Evolutionary conservation across 2,888 invertebrate species (phyloP), one percentile per base, ranked within the genome.

Genomic region (Caenorhabditis panamensis): DNA sequence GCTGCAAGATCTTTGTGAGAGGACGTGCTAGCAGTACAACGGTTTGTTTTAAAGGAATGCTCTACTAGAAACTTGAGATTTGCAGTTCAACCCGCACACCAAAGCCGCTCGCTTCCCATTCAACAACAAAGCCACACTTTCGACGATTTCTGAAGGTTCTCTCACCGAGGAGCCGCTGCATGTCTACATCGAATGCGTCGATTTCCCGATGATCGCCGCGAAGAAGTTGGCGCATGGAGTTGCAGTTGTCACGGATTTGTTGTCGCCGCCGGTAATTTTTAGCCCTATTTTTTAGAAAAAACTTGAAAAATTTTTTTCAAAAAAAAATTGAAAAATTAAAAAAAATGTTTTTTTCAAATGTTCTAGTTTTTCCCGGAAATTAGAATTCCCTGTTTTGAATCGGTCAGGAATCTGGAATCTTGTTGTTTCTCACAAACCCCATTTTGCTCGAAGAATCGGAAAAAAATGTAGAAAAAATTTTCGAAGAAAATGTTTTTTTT

Each of bases 1-100:
- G 98, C 89, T 99, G 99, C 93, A 99, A 99, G 94, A 98, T 99
- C 91, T 99, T 72, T 99, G 99, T 79, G 26, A 41, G 64, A 24
- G 82, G 82, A 63, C 61, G 82, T 18, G 77, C 76, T 18, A 66
- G 54, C 16, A 79, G 53, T 36, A 31, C 44, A 16, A 20, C 71
- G 66, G 79, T n/a, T n/a, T n/a, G n/a, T n/a, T n/a, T n/a, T n/a
- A n/a, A n/a, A n/a, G n/a, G n/a, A n/a, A n/a, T n/a, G n/a, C n/a
- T n/a, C n/a, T n/a, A n/a, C n/a, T n/a, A n/a, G n/a, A n/a, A n/a
- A n/a, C n/a, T n/a, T 73, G 41, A 28, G 66, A 36, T 22, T 36
- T 36, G 41, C 31, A 77, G 77, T 71, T 63, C 51, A 79, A 79
- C 44, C 79, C 79, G 13, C 62, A 62, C 28, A 66, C 62, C 13